Percentiles rank a stretch among this genome's conserved stretches.
Evolutionary conservation across 2,888 invertebrate species (phyloP).

Genomic region (Cheilosia scutellata): DNA sequence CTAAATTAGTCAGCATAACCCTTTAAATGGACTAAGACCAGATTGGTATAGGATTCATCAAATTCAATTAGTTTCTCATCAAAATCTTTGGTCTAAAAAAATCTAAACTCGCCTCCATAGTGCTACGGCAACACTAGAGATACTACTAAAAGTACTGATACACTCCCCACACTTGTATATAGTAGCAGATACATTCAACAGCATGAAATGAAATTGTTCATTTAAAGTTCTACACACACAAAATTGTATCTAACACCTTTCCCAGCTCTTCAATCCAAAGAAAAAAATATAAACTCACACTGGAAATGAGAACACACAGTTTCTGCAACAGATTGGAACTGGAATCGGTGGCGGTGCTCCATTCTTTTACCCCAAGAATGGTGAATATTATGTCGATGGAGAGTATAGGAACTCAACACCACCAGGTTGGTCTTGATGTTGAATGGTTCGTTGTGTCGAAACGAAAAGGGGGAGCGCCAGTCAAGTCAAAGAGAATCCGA

Average conservation of each 20-base stretch:
- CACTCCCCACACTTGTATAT: slow-evolving; percentile 1
- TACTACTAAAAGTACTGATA: not conserved
- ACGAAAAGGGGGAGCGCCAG: not conserved
- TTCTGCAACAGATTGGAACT: slow-evolving; percentile 18
- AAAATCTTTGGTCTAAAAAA: no score
- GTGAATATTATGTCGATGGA: slow-evolving; percentile 29
- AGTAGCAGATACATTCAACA: slow-evolving; percentile 58
- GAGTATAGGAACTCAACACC: not conserved
- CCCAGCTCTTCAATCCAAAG: slow-evolving; percentile 36
- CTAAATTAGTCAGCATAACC: no score
- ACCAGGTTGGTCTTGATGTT: slow-evolving; percentile 9
- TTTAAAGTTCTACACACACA: slow-evolving; percentile 30
- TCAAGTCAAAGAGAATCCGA: not conserved
- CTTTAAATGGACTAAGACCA: no score
- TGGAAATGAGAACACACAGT: slow-evolving; percentile 42
- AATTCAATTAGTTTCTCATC: no score
- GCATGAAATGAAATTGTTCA: slow-evolving; percentile 36
- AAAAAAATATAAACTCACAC: slow-evolving; percentile 1
- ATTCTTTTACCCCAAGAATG: slow-evolving; percentile 45
- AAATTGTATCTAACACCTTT: slow-evolving; percentile 30
- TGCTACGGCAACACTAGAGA: no score
- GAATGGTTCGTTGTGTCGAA: no score
- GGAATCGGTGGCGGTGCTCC: slow-evolving; percentile 25
- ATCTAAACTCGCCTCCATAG: no score
- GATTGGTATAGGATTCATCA: no score